Evolutionary conservation across 2,888 invertebrate genomes (phyloP).

Genomic region (Lasioglossum lativentre): DNA sequence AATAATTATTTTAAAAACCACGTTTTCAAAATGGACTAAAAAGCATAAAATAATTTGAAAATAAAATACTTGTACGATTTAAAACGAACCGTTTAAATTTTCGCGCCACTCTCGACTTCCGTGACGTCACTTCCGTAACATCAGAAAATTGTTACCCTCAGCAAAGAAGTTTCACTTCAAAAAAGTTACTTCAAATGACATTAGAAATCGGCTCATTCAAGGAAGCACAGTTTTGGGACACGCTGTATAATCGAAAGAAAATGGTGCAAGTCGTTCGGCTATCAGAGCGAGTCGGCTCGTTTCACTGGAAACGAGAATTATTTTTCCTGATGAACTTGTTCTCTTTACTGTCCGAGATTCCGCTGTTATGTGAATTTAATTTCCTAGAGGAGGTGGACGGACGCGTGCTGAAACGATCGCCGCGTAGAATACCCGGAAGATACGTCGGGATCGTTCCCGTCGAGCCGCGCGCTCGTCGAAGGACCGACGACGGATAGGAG

Average conservation of each 20-base stretch:
- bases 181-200: too few relatives aligned
- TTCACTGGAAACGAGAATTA: neutral
- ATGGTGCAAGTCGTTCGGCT: neutral
- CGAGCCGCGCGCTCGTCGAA: neutral
- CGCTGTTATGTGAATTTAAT: constrained; percentile 11
- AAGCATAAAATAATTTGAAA: too few relatives aligned
- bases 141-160: too few relatives aligned
- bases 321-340: neutral
- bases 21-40: too few relatives aligned
- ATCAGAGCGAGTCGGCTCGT: neutral
- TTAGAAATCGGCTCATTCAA: too few relatives aligned
- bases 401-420: neutral
- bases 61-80: too few relatives aligned
- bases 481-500: neutral
- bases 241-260: neutral
- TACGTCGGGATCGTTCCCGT: neutral
- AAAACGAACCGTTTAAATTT: too few relatives aligned
- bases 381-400: neutral
- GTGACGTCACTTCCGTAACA: too few relatives aligned
- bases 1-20: too few relatives aligned
- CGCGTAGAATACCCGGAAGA: neutral
- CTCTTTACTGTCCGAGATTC: constrained; percentile 6
- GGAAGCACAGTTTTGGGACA: too few relatives aligned
- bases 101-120: too few relatives aligned
- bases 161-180: too few relatives aligned